phyloP scores from a whole-genome alignment of 2,113 vertebrate genomes.

The Silurus glanis region DNA sequence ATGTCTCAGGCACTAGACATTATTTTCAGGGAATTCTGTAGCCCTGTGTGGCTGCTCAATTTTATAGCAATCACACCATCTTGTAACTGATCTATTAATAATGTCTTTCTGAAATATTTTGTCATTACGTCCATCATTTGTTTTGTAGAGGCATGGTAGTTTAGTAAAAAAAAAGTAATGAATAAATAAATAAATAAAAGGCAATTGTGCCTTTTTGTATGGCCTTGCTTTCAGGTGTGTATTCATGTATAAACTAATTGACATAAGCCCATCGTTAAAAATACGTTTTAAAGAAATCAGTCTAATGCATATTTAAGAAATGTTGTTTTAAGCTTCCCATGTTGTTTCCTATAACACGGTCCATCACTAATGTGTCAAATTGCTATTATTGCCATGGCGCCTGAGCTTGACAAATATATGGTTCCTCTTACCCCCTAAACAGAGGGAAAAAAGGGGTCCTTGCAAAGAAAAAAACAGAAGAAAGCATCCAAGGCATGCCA shows the following conservation, averaged over 20 bases:
- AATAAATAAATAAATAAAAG: background rate
- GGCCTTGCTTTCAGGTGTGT: background rate
- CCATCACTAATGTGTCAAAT: slow-evolving; percentile 27
- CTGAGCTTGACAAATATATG: slow-evolving; percentile 42
- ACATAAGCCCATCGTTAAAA: background rate
- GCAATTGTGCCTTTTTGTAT: background rate
- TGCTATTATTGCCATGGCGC: slow-evolving; percentile 26
- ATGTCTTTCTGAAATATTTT: background rate
- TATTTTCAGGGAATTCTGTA: background rate
- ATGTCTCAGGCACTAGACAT: background rate
- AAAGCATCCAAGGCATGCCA: slow-evolving; percentile 69
- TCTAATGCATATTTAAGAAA: background rate
- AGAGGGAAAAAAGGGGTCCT: slow-evolving; percentile 46
- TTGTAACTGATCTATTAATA: background rate
- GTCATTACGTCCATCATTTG: background rate
- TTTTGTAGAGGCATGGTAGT: background rate
- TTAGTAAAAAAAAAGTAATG: background rate
- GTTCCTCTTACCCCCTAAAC: slow-evolving; percentile 35
- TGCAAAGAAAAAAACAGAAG: slow-evolving; percentile 53
- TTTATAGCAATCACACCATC: background rate
- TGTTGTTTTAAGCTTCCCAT: slow-evolving; percentile 49
- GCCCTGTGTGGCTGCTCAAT: background rate
- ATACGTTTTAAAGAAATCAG: background rate
- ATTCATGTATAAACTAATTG: background rate
- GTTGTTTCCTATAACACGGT: slow-evolving; percentile 58